Evolutionary conservation across 2,113 vertebrate genomes (phyloP), one percentile per base, ranked within the genome.

Genomic region (Bothrops jararaca): DNA sequence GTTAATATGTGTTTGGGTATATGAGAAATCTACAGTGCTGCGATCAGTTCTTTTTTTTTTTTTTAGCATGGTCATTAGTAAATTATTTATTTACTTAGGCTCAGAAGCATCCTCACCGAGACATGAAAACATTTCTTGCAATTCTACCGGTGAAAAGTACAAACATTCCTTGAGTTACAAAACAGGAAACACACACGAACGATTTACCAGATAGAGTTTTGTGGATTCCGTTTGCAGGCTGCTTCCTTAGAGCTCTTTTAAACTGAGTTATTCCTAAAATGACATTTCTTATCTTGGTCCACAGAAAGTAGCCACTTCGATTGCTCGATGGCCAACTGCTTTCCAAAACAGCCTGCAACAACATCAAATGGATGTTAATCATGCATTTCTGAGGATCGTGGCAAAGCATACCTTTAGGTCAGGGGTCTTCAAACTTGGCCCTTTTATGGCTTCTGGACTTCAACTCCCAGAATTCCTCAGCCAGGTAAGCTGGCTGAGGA

Each of bases 271-370:
- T 98, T 94, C 98, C 99, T 15, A 98, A 97, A 85, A 99, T 92
- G 92, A 99, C 99, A 3, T 99, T 99, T 92, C 99, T 97, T 97
- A 99, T 97, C 97, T 99, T 99, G 94, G 98, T 98, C 99, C 99
- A 99, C 29, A 99, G 97, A 96, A 99, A 99, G 96, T 98, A 99
- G 89, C 99, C 99, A 96, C 99, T 99, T 96, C 98, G 98, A 95
- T 99, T 99, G 96, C 98, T 98, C 64, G 99, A 99, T 89, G 99
- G 99, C 99, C 99, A 99, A 1, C 98, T 99, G 94, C 99, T 99
- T 97, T 99, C 99, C 95, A 99, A 96, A 95, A 99, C 99, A 1
- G 99, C 99, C 99, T 99, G 87, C 42, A 97, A 96, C 24, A 87
- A 89, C 93, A 85, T 52, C 48, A 95, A 95, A 92, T 0, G 20